Base-by-base conservation (phyloP, 2,888 invertebrate species). In the Pristionchus arcanus region DNA sequence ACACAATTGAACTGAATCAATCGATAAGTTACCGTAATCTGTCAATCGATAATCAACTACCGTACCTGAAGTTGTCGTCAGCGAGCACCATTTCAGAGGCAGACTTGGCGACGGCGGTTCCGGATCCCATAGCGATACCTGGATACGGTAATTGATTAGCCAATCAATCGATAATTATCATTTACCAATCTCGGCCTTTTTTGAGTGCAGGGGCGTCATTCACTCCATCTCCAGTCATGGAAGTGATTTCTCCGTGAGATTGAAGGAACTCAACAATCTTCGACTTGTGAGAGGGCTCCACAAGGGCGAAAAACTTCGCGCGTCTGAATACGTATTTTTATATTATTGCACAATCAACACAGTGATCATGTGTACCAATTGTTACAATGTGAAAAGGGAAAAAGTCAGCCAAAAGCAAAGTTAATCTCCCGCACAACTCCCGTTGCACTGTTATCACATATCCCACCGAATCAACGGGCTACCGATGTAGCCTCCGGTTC, bases 141-240 rank as follows among this genome's bases (percentile, higher is more conserved):
- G 42, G 28, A 42, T 68, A 83, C 42, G 28, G 68, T 90, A 42
- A 25, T 81, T 31, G 19, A 11, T 34, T n/a, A n/a, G n/a, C 25
- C 16, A 25, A 42, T 25, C 71, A 28, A 84, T 83, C 55, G 84
- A 42, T 53, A 74, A 25, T 49, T n/a, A 15, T 87, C 16, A 16
- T 49, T 66, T 31, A 81, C 92, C 93, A 90, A 95, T 95, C 91
- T 95, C 95, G 90, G 95, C 94, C 95, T 99, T 99, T n/a, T 96
- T 99, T 99, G 96, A 99, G 96, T 92, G 99, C 99, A 90, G 99
- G 99, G 87, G 94, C 94, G 96, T 99, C 99, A 96, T 99, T 99
- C 92, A 99, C 99, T 97, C 99, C 99, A 96, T 99, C 99, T 96
- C 99, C 99, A 96, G 99, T 99, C 99, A 99, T 99, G 96, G 99